Evolutionary conservation across 2,113 vertebrate species (phyloP).

Genomic region (Hystrix cristata): DNA sequence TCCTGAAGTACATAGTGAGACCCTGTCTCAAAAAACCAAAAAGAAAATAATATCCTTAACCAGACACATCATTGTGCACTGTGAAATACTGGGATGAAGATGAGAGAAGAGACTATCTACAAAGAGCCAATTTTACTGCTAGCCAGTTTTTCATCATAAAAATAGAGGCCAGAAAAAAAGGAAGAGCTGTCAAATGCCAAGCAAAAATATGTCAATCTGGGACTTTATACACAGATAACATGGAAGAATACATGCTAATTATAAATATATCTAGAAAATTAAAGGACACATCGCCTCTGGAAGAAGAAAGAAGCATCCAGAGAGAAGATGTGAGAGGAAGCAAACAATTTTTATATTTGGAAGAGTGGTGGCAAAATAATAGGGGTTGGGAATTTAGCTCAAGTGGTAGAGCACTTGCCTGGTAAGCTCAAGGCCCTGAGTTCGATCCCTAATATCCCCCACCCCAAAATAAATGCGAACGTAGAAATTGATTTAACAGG

Average conservation of each 20-base stretch:
- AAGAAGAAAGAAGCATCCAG: not conserved
- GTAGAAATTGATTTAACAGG: not conserved
- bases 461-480: not conserved
- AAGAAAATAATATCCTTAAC: not conserved
- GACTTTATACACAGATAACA: not conserved
- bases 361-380: not conserved
- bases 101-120: not conserved
- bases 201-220: not conserved
- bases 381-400: not conserved
- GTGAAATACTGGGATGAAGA: not conserved
- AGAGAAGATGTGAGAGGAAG: not conserved
- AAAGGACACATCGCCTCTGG: not conserved
- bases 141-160: not conserved
- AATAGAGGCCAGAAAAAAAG: not conserved
- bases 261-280: slow-evolving; percentile 7
- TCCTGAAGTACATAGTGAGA: no score
- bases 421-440: no score
- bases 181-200: not conserved
- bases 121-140: not conserved
- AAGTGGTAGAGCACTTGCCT: no score
- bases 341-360: not conserved
- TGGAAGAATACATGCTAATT: not conserved
- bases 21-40: no score
- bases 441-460: no score
- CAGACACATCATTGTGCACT: not conserved